Conservation (phyloP, 1,140 invertebrate genomes). For the Asbolus verrucosus region DNA sequence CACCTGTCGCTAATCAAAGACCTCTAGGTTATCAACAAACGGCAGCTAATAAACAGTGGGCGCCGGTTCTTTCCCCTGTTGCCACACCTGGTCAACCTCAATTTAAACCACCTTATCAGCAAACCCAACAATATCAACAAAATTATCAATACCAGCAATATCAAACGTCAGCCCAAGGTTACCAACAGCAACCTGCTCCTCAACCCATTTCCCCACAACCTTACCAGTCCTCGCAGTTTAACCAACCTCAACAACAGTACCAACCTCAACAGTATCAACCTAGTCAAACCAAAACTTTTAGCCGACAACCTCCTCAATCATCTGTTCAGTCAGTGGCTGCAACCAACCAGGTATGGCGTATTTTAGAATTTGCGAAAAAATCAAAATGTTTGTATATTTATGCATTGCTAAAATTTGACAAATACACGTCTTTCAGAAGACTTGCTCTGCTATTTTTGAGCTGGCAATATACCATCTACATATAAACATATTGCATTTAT, state of each 20-base stretch:
- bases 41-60: conserved; percentile 62
- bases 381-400: conserved; percentile 23
- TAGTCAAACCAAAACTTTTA: conserved; percentile 56
- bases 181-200: no score
- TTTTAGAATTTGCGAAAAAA: conserved; percentile 37
- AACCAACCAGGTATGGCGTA: conserved; percentile 64
- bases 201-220: no score
- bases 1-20: conserved; percentile 56
- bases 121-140: conserved; percentile 57
- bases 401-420: neutral
- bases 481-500: no score
- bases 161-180: no score
- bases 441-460: no score
- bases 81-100: conserved; percentile 43
- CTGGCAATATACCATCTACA: no score
- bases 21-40: conserved; percentile 54
- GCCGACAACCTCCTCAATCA: conserved; percentile 63
- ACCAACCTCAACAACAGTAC: conserved; percentile 53
- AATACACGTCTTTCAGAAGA: no score
- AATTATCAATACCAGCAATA: conserved; percentile 43
- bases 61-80: conserved; percentile 59
- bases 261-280: conserved; percentile 60
- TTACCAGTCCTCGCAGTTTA: no score
- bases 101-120: conserved; percentile 28
- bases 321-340: conserved; percentile 64